Evolutionary conservation across 2,113 vertebrate genomes (phyloP).

Genomic region (Pelusios castaneus): DNA sequence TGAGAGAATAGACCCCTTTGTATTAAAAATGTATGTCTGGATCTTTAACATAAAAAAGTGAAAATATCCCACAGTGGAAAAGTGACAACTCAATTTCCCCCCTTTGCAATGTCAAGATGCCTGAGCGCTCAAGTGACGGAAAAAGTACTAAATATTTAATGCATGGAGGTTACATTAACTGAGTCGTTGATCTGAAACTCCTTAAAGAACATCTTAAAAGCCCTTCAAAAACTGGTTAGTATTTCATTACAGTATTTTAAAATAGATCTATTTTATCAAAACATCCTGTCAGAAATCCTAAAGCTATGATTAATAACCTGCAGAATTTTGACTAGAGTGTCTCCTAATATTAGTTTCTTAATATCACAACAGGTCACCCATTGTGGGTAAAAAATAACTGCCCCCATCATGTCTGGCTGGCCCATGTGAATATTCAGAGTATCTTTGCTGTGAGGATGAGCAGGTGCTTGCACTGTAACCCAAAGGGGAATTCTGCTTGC

Average conservation of each 20-base stretch:
- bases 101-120: constrained; percentile 74
- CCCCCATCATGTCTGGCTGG: background rate
- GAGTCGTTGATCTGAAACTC: constrained; percentile 82
- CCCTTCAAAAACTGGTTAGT: constrained; percentile 80
- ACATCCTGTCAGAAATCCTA: constrained; percentile 78
- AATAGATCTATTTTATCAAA: constrained; percentile 84
- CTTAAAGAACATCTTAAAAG: constrained; percentile 78
- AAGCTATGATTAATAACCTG: constrained; percentile 73
- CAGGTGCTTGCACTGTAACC: background rate
- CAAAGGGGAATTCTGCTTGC: background rate
- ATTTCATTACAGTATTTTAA: constrained; percentile 83
- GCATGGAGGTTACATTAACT: constrained; percentile 74
- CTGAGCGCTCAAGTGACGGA: constrained; percentile 77
- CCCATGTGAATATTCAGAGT: background rate
- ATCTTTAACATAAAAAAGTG: constrained; percentile 69
- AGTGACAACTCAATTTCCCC: constrained; percentile 66
- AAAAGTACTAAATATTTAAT: constrained; percentile 83
- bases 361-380: constrained; percentile 47
- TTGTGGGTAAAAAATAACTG: constrained; percentile 10
- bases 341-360: constrained; percentile 38
- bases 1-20: constrained; percentile 55
- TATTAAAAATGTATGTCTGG: constrained; percentile 62
- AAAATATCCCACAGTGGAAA: constrained; percentile 66
- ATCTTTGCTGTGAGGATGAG: background rate
- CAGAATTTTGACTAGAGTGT: constrained; percentile 73